Conservation (phyloP, 2,888 invertebrate genomes). For the Phyllotreta cruciferae region DNA sequence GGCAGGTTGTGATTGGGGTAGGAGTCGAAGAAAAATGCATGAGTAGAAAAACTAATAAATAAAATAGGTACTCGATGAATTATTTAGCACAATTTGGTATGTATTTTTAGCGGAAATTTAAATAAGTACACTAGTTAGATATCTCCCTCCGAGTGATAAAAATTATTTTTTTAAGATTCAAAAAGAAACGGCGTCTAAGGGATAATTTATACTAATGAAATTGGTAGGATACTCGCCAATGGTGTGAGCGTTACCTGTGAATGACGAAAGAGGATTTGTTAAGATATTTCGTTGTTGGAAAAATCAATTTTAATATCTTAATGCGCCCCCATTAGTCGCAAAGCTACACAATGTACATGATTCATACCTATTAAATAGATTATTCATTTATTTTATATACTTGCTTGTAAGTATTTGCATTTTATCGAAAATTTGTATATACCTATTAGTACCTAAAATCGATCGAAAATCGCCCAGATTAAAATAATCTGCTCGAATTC, state of each 20-base stretch:
- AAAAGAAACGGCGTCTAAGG: conserved; percentile 41
- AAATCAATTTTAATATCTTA: conserved; percentile 41
- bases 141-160: conserved; percentile 57
- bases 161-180: conserved; percentile 57
- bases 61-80: conserved; percentile 18
- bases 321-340: conserved; percentile 49
- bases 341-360: conserved; percentile 63
- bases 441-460: conserved; percentile 50
- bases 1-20: too few species aligned
- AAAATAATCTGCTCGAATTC: not conserved
- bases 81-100: conserved; percentile 50
- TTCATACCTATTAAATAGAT: conserved; percentile 54
- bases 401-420: conserved; percentile 61
- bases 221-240: conserved; percentile 50
- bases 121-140: conserved; percentile 47
- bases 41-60: not conserved
- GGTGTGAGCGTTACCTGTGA: conserved; percentile 57
- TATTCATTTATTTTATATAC: conserved; percentile 62
- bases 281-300: conserved; percentile 35
- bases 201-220: too few species aligned
- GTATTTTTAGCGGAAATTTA: conserved; percentile 41
- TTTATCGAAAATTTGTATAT: conserved; percentile 60
- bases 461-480: not conserved
- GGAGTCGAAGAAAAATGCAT: too few species aligned
- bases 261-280: conserved; percentile 45